Base-by-base conservation (phyloP, 2,888 invertebrate genomes). In the Pelosia muscerda region DNA sequence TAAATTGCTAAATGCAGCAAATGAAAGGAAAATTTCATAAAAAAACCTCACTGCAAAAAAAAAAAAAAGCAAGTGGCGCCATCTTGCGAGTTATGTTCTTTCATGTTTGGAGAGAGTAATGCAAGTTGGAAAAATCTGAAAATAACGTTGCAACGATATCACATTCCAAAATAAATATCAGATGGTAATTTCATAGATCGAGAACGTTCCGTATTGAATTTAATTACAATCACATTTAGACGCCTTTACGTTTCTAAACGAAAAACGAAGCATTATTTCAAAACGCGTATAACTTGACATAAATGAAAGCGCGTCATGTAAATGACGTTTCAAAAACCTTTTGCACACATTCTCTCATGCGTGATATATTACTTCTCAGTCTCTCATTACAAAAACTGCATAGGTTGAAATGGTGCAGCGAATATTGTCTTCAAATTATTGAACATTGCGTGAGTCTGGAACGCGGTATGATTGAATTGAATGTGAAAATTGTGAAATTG, bases 291-390 rank as follows among this genome's bases (percentile, higher is more conserved):
- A 63, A 38, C 25, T 56, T 49, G 59, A 59, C 62, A 67, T 67
- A 58, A 66, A 62, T 42, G 54, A 68, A 23, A 38, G 59, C 55
- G 68, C 68, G 68, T 68, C 68, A 68, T 55, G 10, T 60, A 11
- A 26, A 28, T 31, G 4, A 13, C 68, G 31, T 64, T 68, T 26
- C 64, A 60, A 31, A 23, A 9, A 55, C 25, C 55, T 26, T 55
- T 25, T 8, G 15, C 2, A 15, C 6, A 25, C 55, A 13, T 25
- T 25, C 8, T 25, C 13, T 10, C 15, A 55, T 15, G 8, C 15
- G 26, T 31, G 5, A 0, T 9, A 23, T 22, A 54, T 1, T 60
- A 19, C 28, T 19, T 49, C 60, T 60, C 64, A 59, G 38, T 64
- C 60, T 54, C 5, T 6, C 68, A 22, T 0, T 19, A 0, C 0